These are phyloP conservation scores for Trachelus stipa DNA, from an alignment of 2,888 invertebrate genomes.

Conservation along the genomic window DNA sequence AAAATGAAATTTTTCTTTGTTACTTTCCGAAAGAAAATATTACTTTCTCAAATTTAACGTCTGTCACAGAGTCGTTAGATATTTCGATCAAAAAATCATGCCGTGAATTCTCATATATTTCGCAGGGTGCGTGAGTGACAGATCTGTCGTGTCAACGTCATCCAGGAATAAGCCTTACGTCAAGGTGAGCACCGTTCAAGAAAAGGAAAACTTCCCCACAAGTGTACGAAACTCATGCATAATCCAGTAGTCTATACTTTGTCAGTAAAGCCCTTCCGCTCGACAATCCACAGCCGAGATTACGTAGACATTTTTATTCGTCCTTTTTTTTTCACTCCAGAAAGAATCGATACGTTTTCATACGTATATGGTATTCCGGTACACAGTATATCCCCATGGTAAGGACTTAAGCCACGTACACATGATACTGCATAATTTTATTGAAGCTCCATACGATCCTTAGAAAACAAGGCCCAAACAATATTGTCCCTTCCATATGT, in stretches of 20 bases:
- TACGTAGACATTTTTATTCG: conserved; percentile 10
- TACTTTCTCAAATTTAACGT: background rate
- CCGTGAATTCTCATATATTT: background rate
- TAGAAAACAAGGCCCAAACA: background rate
- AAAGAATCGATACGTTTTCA: background rate
- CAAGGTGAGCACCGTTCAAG: background rate
- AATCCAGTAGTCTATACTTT: conserved; percentile 43
- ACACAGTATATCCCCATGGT: background rate
- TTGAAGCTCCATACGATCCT: background rate
- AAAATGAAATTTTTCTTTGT: background rate
- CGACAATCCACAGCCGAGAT: conserved; percentile 11
- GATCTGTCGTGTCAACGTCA: conserved; percentile 1
- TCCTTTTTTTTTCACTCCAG: conserved; percentile 6
- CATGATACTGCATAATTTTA: background rate
- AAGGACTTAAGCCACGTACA: background rate
- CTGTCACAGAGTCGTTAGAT: background rate
- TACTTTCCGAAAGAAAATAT: background rate
- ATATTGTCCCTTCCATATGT: background rate
- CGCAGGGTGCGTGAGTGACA: background rate
- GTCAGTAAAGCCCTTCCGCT: conserved; percentile 25
- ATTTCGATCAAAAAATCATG: background rate
- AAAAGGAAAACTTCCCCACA: background rate
- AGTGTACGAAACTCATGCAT: conserved; percentile 38
- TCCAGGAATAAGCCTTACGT: background rate
- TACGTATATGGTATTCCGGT: background rate